phyloP scores from a whole-genome alignment of 2,113 vertebrate species.

The Apteryx owenii region DNA sequence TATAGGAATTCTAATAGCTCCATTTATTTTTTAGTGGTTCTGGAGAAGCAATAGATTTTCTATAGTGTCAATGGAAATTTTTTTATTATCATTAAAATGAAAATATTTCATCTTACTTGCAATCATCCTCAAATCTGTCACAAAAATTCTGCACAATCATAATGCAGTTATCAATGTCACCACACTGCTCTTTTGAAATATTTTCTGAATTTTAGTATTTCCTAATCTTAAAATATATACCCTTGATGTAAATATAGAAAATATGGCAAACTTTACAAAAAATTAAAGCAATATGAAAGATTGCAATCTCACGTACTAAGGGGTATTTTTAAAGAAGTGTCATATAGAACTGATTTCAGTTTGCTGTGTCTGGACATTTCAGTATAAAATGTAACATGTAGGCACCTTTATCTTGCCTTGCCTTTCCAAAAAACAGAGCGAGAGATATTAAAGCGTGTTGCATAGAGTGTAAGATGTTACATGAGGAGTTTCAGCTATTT shows the following conservation, averaged over 20 bases:
- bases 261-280: background rate
- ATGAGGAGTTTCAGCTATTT: background rate
- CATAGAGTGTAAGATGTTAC: background rate
- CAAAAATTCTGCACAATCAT: background rate
- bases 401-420: background rate
- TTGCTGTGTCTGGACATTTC: background rate
- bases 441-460: background rate
- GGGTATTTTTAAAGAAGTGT: background rate
- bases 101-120: constrained; percentile 29
- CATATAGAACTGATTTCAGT: background rate
- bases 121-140: background rate
- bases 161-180: background rate
- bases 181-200: background rate
- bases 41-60: background rate
- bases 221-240: background rate
- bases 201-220: constrained; percentile 11
- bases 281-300: background rate
- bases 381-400: background rate
- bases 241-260: constrained; percentile 6
- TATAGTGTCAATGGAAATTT: background rate
- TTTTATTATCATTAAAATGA: background rate
- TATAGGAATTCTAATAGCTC: background rate
- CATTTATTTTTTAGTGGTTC: background rate
- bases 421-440: background rate
- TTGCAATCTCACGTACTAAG: background rate